These are phyloP conservation scores for Sebastes itinus DNA, from an alignment of 2,797 vertebrate genomes.

Conservation along the genomic window DNA sequence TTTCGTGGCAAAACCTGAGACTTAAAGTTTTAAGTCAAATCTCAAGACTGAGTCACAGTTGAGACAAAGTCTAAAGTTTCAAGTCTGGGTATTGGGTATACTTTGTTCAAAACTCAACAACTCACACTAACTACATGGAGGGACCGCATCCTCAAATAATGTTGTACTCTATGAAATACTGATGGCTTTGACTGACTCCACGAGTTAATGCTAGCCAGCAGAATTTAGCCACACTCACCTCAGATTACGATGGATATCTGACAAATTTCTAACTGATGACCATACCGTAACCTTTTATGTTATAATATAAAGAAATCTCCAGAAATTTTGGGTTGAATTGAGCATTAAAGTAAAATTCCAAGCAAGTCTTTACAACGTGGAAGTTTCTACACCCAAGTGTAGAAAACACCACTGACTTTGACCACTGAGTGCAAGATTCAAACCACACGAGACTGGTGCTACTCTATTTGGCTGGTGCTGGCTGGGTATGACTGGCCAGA, in stretches of 20 bases:
- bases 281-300: not conserved
- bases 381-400: not conserved
- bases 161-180: no score
- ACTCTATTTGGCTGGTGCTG: not conserved
- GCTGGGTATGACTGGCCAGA: not conserved
- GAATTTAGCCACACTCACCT: no score
- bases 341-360: no score
- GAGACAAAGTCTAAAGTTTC: no score
- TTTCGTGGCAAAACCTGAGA: no score
- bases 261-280: no score
- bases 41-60: no score
- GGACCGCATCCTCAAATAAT: fast-evolving
- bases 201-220: no score
- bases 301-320: not conserved
- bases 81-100: no score
- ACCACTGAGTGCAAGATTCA: not conserved
- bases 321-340: not conserved
- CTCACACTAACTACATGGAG: not conserved
- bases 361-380: no score
- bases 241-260: no score
- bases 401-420: not conserved
- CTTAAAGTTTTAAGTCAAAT: fast-evolving
- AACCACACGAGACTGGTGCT: not conserved
- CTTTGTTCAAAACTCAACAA: fast-evolving
- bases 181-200: no score